Conservation (phyloP, 2,888 invertebrate genomes). For the Tipula lateralis region DNA sequence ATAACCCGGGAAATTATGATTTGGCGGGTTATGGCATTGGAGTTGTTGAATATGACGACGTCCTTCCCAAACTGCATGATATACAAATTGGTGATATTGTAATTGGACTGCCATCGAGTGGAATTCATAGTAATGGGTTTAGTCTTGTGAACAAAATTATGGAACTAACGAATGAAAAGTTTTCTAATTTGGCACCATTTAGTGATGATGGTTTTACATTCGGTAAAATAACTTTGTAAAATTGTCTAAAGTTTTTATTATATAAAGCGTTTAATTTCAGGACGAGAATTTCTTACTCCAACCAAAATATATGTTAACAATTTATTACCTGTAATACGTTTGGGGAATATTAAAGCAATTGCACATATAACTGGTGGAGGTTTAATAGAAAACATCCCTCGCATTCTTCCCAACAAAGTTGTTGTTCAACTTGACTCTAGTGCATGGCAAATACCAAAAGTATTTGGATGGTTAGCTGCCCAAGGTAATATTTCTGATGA, state of each 20-base stretch:
- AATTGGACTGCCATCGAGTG: constrained; percentile 82
- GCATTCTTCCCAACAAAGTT: constrained; percentile 68
- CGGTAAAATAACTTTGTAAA: constrained; percentile 53
- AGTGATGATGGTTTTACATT: constrained; percentile 54
- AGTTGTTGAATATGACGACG: constrained; percentile 69
- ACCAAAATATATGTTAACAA: constrained; percentile 81
- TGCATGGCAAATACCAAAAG: constrained; percentile 66
- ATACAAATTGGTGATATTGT: constrained; percentile 73
- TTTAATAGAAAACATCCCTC: constrained; percentile 78
- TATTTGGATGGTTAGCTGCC: constrained; percentile 85
- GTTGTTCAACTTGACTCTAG: constrained; percentile 65
- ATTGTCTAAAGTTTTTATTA: too few species aligned
- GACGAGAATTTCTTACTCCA: constrained; percentile 77
- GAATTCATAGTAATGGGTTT: constrained; percentile 93
- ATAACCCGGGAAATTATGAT: constrained; percentile 83
- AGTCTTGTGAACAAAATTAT: constrained; percentile 80
- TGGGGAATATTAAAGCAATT: constrained; percentile 72
- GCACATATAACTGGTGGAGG: constrained; percentile 96
- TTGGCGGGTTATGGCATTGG: constrained; percentile 95
- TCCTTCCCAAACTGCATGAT: constrained; percentile 62
- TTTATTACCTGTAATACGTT: constrained; percentile 65
- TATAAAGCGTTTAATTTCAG: constrained; percentile 46
- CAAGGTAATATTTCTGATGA: constrained; percentile 65
- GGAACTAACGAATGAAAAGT: constrained; percentile 59
- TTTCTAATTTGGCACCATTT: constrained; percentile 56